phyloP scores from a whole-genome alignment of 2,113 vertebrate species.

The Oostethus manadensis region DNA sequence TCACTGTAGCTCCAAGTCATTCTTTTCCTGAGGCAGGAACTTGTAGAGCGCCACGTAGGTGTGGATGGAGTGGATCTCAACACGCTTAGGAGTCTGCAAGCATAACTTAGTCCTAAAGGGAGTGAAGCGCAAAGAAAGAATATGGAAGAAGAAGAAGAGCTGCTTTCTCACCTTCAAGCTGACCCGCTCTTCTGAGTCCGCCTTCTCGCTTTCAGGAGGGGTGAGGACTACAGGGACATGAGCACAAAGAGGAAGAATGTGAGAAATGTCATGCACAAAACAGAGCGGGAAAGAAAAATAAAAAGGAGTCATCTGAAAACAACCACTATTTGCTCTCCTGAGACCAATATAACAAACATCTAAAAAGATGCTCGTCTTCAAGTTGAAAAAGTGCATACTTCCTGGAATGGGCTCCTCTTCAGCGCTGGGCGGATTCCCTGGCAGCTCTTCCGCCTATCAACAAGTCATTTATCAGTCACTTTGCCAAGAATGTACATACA shows the following conservation, averaged over 20 bases:
- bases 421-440: conserved; percentile 70
- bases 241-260: conserved; percentile 5
- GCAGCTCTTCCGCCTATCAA: conserved; percentile 55
- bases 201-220: conserved; percentile 71
- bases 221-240: conserved; percentile 58
- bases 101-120: conserved; percentile 7
- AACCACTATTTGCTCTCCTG: conserved; percentile 41
- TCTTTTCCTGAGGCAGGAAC: conserved; percentile 87
- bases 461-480: neutral
- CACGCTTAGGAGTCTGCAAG: conserved; percentile 52
- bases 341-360: conserved; percentile 14
- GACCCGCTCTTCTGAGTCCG: conserved; percentile 70
- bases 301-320: conserved; percentile 45
- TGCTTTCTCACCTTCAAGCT: conserved; percentile 66
- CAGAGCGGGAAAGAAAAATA: conserved; percentile 21
- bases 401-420: conserved; percentile 66
- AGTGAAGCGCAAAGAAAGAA: conserved; percentile 10
- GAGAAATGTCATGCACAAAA: neutral
- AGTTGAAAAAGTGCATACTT: conserved; percentile 42
- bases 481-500: neutral
- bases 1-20: conserved; percentile 87
- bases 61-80: conserved; percentile 81
- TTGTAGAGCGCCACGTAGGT: conserved; percentile 90
- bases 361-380: too few species aligned
- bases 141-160: conserved; percentile 7